Conservation (phyloP, 2,797 vertebrate genomes). For the Esox lucius region DNA sequence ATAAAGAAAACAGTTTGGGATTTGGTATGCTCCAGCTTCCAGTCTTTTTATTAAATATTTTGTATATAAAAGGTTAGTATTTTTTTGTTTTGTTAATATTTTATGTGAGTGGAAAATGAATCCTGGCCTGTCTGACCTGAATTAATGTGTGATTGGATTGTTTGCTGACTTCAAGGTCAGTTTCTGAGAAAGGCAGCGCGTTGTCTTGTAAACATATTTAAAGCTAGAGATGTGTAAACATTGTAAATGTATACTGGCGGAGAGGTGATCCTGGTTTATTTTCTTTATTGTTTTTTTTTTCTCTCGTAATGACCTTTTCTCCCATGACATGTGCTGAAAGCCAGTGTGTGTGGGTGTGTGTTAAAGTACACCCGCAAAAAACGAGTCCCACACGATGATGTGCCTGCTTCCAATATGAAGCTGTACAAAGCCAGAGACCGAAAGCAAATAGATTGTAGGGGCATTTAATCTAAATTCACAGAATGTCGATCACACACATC, state of each 20-base stretch:
- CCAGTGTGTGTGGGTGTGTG: slow-evolving; percentile 29
- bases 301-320: slow-evolving; percentile 39
- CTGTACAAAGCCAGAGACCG: slow-evolving; percentile 47
- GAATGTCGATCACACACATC: slow-evolving; percentile 71
- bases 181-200: slow-evolving; percentile 67
- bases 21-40: slow-evolving; percentile 4
- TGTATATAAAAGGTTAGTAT: slow-evolving; percentile 39
- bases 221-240: slow-evolving; percentile 71
- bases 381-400: slow-evolving; percentile 50
- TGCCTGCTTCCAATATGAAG: slow-evolving; percentile 48
- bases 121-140: slow-evolving; percentile 56
- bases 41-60: background rate
- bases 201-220: slow-evolving; percentile 77
- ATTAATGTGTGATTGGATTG: slow-evolving; percentile 69
- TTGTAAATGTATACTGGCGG: slow-evolving; percentile 64
- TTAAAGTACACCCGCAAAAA: slow-evolving; percentile 21
- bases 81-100: slow-evolving; percentile 34
- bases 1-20: background rate
- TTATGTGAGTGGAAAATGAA: slow-evolving; percentile 29
- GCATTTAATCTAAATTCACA: slow-evolving; percentile 80
- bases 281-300: slow-evolving; percentile 22
- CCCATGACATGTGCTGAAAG: slow-evolving; percentile 37
- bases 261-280: slow-evolving; percentile 47
- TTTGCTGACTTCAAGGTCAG: slow-evolving; percentile 75
- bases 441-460: slow-evolving; percentile 50